Percentiles rank a stretch among this genome's conserved stretches.
Conservation (phyloP, 2,113 vertebrate species). For the Centrocercus urophasianus region DNA sequence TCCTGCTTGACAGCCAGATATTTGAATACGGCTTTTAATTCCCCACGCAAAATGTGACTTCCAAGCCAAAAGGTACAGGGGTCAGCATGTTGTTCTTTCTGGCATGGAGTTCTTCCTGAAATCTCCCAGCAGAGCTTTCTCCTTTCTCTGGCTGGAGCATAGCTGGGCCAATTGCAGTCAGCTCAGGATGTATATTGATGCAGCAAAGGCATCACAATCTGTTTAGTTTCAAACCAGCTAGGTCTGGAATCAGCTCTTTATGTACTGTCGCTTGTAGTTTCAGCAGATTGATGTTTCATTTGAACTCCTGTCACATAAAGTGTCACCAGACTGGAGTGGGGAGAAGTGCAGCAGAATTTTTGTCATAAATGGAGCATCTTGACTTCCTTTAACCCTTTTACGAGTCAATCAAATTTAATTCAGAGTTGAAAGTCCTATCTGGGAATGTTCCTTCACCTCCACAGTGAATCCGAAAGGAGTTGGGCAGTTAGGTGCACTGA, state of each 20-base stretch:
- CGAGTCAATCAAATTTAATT: slow-evolving; percentile 86
- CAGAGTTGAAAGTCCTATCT: slow-evolving; percentile 83
- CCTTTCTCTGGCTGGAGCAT: neutral
- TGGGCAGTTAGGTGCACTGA: neutral
- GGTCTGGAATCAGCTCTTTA: neutral
- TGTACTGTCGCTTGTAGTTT: neutral
- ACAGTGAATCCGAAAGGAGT: slow-evolving; percentile 59
- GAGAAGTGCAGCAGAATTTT: neutral
- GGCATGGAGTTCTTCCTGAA: neutral
- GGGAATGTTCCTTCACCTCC: slow-evolving; percentile 74
- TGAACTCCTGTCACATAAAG: neutral
- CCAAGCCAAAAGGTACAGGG: neutral
- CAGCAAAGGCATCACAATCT: neutral
- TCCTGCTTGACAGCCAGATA: neutral
- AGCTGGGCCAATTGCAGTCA: neutral
- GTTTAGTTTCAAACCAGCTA: neutral
- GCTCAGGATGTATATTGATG: neutral
- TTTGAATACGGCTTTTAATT: slow-evolving; percentile 7
- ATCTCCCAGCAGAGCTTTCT: neutral
- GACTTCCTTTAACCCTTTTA: slow-evolving; percentile 80
- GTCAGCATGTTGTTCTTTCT: neutral
- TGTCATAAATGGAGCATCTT: slow-evolving; percentile 51
- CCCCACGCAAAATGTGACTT: neutral
- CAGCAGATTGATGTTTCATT: fast-evolving
- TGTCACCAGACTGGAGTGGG: neutral